These are phyloP conservation scores for Caenorhabditis sp. DNA, from an alignment of 2,888 invertebrate genomes.

Conservation along the genomic window DNA sequence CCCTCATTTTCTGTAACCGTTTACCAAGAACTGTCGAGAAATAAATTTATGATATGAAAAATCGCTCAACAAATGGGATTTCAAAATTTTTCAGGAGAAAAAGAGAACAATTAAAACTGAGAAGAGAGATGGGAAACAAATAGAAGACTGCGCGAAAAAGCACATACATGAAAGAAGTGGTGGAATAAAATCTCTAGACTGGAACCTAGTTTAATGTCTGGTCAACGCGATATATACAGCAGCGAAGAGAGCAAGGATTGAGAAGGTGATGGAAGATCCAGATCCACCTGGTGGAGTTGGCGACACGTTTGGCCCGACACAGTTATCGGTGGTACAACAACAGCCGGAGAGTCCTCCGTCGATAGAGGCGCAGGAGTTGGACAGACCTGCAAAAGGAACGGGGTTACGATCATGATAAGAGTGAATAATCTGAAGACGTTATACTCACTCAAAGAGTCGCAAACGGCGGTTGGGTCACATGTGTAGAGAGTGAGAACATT, in stretches of 20 bases:
- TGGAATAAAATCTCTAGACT: conserved; percentile 32
- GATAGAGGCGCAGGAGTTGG: conserved; percentile 63
- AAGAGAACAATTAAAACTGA: conserved; percentile 35
- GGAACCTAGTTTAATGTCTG: conserved; percentile 46
- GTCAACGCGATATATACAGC: conserved; percentile 67
- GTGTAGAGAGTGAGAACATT: conserved; percentile 65
- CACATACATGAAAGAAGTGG: conserved; percentile 57
- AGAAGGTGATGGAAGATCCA: conserved; percentile 52
- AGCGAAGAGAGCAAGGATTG: conserved; percentile 58
- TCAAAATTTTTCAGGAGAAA: conserved; percentile 21
- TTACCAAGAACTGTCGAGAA: conserved; percentile 30
- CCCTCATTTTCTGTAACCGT: background rate
- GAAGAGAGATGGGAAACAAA: conserved; percentile 15
- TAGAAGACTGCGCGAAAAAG: conserved; percentile 46
- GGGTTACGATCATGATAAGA: background rate
- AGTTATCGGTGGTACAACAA: conserved; percentile 71
- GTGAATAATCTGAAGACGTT: no score
- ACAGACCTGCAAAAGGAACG: conserved; percentile 47
- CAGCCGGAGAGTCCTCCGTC: conserved; percentile 69
- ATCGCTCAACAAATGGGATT: conserved; percentile 41
- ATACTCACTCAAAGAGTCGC: conserved; percentile 57
- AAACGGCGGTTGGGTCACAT: conserved; percentile 72
- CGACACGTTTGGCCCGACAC: conserved; percentile 66
- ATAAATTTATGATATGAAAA: conserved; percentile 51
- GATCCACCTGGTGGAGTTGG: conserved; percentile 46